These are phyloP conservation scores for Zaprionus lachaisei DNA, from an alignment of 1,140 invertebrate species.

Conservation along the genomic window DNA sequence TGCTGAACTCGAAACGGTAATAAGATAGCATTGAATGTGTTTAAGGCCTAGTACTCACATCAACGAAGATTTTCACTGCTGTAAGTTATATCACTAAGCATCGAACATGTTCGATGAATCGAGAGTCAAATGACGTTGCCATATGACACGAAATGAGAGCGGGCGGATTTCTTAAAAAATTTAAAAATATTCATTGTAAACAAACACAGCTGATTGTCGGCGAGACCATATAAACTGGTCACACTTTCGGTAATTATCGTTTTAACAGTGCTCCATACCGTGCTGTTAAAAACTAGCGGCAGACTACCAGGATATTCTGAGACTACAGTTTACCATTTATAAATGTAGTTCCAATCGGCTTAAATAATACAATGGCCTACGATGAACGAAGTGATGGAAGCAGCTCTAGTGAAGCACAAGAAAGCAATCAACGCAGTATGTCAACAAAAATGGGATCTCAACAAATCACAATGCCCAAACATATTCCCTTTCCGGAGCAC, in stretches of 20 bases:
- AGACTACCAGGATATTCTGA: not conserved
- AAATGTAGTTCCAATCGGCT: constrained; percentile 24
- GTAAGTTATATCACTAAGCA: too few species aligned
- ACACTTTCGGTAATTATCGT: not conserved
- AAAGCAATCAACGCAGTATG: constrained; percentile 47
- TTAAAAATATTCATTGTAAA: not conserved
- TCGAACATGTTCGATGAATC: too few species aligned
- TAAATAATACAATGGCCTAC: constrained; percentile 53
- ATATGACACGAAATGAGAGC: too few species aligned
- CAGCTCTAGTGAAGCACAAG: constrained; percentile 66
- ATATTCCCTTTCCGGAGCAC: constrained; percentile 93
- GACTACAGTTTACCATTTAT: not conserved
- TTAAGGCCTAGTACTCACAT: too few species aligned
- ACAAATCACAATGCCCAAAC: constrained; percentile 87
- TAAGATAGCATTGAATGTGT: too few species aligned
- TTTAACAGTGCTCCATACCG: not conserved
- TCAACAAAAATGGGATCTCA: constrained; percentile 48
- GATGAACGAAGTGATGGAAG: constrained; percentile 73
- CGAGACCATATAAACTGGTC: not conserved
- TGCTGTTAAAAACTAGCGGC: not conserved
- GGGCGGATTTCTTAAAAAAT: too few species aligned
- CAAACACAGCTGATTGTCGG: not conserved
- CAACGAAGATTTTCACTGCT: too few species aligned
- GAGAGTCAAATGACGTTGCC: too few species aligned
- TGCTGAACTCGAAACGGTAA: too few species aligned